These are phyloP conservation scores for Holacanthus passer DNA, from an alignment of 2,113 vertebrate species.

Conservation along the genomic window DNA sequence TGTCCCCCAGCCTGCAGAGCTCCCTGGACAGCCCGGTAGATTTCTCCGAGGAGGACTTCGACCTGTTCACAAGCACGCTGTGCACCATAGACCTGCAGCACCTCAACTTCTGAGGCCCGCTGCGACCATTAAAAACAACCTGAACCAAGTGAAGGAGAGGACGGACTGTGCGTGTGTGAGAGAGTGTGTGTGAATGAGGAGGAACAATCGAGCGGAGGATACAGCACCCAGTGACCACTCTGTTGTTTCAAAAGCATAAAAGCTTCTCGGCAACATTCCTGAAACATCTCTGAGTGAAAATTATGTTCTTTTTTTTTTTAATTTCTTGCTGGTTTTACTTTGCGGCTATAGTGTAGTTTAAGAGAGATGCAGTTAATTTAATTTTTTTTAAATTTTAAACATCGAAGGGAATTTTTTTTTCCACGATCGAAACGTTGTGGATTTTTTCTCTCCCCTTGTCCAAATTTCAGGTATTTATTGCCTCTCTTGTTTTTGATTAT, in stretches of 20 bases:
- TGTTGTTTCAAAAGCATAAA: conserved; percentile 36
- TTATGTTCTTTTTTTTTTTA: conserved; percentile 30
- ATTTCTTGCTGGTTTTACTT: conserved; percentile 49
- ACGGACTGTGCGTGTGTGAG: conserved; percentile 16
- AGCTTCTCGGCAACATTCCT: conserved; percentile 80
- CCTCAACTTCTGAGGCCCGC: conserved; percentile 86
- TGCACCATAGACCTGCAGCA: conserved; percentile 92
- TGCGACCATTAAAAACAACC: not conserved
- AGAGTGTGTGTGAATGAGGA: conserved; percentile 27
- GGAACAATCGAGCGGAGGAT: conserved; percentile 60
- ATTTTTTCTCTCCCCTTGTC: conserved; percentile 61
- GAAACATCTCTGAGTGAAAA: conserved; percentile 60
- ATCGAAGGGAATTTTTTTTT: conserved; percentile 44
- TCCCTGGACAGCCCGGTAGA: conserved; percentile 90
- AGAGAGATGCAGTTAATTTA: conserved; percentile 17
- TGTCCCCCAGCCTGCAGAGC: conserved; percentile 86
- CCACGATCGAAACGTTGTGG: conserved; percentile 62
- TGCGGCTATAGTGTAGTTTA: conserved; percentile 41
- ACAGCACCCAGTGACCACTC: conserved; percentile 4
- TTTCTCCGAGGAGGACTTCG: conserved; percentile 95
- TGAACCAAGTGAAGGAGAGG: not conserved
- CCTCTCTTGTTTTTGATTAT: conserved; percentile 42
- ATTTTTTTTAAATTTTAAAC: conserved; percentile 55
- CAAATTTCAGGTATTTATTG: conserved; percentile 84
- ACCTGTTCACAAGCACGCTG: conserved; percentile 93